phyloP scores from a whole-genome alignment of 2,113 vertebrate species.

The Stigmatopora nigra region DNA sequence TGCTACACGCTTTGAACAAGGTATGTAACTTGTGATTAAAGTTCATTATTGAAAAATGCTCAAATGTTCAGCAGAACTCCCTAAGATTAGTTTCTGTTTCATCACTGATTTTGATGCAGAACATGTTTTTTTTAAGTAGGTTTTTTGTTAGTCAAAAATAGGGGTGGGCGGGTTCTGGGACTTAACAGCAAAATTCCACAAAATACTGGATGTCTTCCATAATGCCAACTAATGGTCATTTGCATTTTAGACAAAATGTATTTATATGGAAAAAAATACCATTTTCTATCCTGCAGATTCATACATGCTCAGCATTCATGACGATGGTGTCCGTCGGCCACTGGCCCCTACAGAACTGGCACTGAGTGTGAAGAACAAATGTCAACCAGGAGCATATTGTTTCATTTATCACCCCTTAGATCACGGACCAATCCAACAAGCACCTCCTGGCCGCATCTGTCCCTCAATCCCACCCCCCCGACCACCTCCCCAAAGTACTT shows the following conservation, averaged over 20 bases:
- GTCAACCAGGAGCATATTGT: slow-evolving; percentile 77
- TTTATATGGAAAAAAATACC: neutral
- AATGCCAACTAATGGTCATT: neutral
- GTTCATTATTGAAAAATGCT: neutral
- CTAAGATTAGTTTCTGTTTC: no score
- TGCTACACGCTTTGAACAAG: slow-evolving; percentile 78
- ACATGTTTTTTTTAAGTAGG: no score
- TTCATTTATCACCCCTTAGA: slow-evolving; percentile 81
- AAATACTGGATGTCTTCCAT: neutral
- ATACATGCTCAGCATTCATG: slow-evolving; percentile 75
- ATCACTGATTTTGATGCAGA: no score
- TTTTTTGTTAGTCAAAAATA: no score
- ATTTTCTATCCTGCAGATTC: slow-evolving; percentile 37
- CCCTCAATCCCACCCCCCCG: slow-evolving; percentile 30
- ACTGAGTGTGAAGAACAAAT: slow-evolving; percentile 77
- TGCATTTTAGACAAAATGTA: no score
- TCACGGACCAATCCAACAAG: slow-evolving; percentile 34
- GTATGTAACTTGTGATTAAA: slow-evolving; percentile 26
- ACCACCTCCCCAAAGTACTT: slow-evolving; percentile 12
- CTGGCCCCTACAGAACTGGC: slow-evolving; percentile 77
- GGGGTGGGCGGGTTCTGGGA: no score
- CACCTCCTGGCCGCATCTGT: slow-evolving; percentile 12
- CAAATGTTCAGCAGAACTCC: neutral
- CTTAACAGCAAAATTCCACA: neutral
- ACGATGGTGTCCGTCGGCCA: slow-evolving; percentile 70